These are phyloP conservation scores for Clitarchus hookeri DNA, from an alignment of 2,888 invertebrate genomes.

Conservation along the genomic window DNA sequence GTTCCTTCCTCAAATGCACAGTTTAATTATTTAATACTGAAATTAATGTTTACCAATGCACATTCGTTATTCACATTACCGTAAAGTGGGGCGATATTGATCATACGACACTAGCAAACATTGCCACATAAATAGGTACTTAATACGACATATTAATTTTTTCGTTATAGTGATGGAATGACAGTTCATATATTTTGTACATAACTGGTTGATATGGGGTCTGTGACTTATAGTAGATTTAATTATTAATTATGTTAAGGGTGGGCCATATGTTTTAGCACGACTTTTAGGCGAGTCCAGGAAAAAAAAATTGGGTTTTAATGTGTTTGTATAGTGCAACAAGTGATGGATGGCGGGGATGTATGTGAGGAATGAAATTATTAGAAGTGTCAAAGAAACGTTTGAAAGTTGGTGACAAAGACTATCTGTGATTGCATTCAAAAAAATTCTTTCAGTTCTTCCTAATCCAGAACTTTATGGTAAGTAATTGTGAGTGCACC, in stretches of 20 bases:
- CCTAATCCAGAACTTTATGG: constrained; percentile 9
- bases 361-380: background rate
- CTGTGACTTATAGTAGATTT: background rate
- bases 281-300: background rate
- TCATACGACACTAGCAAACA: too few species aligned
- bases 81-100: too few species aligned
- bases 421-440: background rate
- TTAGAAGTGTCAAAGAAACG: background rate
- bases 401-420: background rate
- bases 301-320: background rate
- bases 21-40: too few species aligned
- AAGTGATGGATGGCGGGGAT: background rate
- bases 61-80: too few species aligned
- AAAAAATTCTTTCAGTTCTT: background rate
- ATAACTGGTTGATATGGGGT: background rate
- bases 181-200: background rate
- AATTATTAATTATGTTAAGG: background rate
- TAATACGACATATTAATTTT: background rate
- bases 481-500: background rate
- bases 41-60: too few species aligned
- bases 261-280: background rate
- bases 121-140: too few species aligned
- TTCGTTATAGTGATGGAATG: background rate
- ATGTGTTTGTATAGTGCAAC: constrained; percentile 3
- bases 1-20: too few species aligned